These are phyloP conservation scores for Ptilorrhoa leucosticta DNA, from an alignment of 2,113 vertebrate genomes.

Conservation along the genomic window DNA sequence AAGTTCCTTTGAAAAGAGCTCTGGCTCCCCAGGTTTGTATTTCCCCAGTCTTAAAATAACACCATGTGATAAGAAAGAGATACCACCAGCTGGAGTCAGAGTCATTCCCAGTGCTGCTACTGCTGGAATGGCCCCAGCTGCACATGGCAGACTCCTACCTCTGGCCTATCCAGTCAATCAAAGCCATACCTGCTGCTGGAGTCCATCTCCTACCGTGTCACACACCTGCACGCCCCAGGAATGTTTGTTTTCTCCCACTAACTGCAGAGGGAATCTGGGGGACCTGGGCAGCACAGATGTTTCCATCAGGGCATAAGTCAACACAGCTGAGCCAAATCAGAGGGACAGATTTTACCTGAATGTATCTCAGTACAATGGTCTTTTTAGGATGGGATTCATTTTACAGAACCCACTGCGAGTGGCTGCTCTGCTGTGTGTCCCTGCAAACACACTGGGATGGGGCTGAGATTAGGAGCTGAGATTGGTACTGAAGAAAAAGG, in stretches of 20 bases:
- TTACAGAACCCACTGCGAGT: not conserved
- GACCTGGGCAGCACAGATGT: not conserved
- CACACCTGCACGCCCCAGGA: fast-evolving
- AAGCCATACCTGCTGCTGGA: not conserved
- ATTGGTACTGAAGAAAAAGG: not conserved
- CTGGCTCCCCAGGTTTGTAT: not conserved
- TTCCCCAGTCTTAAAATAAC: not conserved
- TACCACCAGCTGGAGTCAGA: not conserved
- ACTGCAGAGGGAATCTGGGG: not conserved
- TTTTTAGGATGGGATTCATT: not conserved
- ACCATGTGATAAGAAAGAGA: not conserved
- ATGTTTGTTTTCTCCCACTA: not conserved
- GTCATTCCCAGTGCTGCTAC: not conserved
- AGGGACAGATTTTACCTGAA: not conserved
- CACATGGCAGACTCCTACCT: not conserved
- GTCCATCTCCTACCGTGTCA: not conserved
- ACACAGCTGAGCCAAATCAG: not conserved
- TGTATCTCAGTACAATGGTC: not conserved
- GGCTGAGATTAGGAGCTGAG: not conserved
- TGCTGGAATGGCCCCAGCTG: not conserved
- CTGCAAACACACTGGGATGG: not conserved
- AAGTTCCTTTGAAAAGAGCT: not conserved
- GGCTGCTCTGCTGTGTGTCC: not conserved
- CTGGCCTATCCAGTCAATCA: not conserved
- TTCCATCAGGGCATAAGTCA: not conserved